Evolutionary conservation across 2,797 vertebrate species (phyloP).

Genomic region (Chloroceryle inda): DNA sequence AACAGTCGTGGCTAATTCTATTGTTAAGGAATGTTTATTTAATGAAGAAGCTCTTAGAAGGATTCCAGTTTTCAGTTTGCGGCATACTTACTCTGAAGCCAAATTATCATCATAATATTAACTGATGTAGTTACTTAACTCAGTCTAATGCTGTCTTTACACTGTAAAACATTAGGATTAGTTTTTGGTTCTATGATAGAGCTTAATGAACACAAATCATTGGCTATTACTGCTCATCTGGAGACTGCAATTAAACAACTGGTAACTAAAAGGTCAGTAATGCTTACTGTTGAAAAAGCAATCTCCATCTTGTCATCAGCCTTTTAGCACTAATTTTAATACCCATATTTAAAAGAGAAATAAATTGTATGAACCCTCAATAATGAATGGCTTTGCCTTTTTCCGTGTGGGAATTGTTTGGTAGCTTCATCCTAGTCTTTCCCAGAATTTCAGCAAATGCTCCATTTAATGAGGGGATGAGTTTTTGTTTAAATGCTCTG

Average conservation of each 20-base stretch:
- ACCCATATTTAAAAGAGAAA: not conserved
- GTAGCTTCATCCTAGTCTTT: not conserved
- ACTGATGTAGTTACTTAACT: not conserved
- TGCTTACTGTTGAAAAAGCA: not conserved
- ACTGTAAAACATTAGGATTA: not conserved
- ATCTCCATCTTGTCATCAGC: not conserved
- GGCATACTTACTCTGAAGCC: not conserved
- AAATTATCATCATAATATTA: not conserved
- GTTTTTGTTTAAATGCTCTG: slow-evolving; percentile 25
- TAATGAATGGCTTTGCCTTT: not conserved
- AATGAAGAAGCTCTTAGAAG: not conserved
- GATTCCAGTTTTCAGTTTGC: not conserved
- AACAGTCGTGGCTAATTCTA: not conserved
- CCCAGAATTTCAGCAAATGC: slow-evolving; percentile 35
- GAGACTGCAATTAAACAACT: slow-evolving; percentile 7
- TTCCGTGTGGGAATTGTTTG: not conserved
- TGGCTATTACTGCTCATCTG: slow-evolving; percentile 1
- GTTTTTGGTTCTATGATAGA: not conserved
- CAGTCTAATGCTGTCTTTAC: not conserved
- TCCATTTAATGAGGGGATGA: not conserved
- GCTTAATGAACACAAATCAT: slow-evolving; percentile 14
- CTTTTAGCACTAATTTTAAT: slow-evolving; percentile 15
- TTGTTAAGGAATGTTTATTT: not conserved
- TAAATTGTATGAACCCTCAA: not conserved
- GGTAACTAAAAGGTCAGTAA: slow-evolving; percentile 24